Percentiles rank a stretch among this genome's conserved stretches.
Conservation (phyloP, 2,113 vertebrate genomes). For the Mobula birostris region DNA sequence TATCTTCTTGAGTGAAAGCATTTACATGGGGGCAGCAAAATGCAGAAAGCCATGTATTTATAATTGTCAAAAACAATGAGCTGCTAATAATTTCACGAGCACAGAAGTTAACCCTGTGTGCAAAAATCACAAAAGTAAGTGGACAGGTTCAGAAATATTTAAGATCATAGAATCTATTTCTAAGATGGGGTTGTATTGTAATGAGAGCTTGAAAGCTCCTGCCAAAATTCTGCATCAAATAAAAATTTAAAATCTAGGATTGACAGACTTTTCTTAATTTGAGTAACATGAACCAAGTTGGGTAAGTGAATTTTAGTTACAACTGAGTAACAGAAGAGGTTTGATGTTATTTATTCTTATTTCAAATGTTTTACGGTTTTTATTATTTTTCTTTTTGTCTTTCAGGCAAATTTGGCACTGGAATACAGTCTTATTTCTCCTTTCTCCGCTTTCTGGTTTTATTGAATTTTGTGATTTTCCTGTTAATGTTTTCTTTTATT, state of each 20-base stretch:
- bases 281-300: no score
- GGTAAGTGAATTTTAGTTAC: not conserved
- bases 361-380: not conserved
- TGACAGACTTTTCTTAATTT: not conserved
- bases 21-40: not conserved
- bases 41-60: no score
- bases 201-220: not conserved
- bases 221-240: not conserved
- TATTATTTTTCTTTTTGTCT: constrained; percentile 43
- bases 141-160: not conserved
- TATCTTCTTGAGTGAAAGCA: not conserved
- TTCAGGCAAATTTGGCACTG: constrained; percentile 84
- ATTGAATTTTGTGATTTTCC: constrained; percentile 80
- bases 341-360: not conserved
- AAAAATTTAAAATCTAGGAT: not conserved
- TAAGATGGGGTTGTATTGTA: not conserved
- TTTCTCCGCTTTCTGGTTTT: constrained; percentile 88
- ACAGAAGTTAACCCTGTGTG: not conserved
- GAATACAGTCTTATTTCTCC: constrained; percentile 88
- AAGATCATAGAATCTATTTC: not conserved
- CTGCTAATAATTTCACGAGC: not conserved
- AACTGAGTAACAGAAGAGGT: not conserved
- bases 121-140: no score
- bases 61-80: not conserved
- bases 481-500: constrained; percentile 80